Evolutionary conservation across 2,797 vertebrate species (phyloP), one percentile per base, ranked within the genome.

Genomic region (Phataginus tricuspis): DNA sequence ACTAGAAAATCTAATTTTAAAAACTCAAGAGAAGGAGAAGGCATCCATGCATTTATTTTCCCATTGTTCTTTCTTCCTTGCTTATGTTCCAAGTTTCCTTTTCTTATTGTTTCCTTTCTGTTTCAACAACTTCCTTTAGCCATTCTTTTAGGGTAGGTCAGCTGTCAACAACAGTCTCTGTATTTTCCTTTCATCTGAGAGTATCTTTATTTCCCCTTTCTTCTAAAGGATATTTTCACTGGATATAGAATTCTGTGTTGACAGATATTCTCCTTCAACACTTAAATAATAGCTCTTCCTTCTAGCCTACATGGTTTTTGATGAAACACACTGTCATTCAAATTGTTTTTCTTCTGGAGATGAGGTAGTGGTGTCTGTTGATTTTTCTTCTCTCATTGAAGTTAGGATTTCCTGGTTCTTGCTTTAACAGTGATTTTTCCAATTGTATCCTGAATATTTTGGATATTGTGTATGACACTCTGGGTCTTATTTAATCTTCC

Each of bases 41-140:
- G 16, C 66, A 29, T 59, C 16, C 59, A 7, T 57, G 10, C 82
- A n/a, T 57, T 75, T 75, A 83, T 83, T 75, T 89, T 75, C 15
- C 9, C 15, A 51, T 68, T 72, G 31, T n/a, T 86, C 21, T 66
- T 80, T 87, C 68, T 87, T 68, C 11, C 51, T 75, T 74, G n/a
- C 66, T 42, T 86, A 68, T 87, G 51, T 49, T 74, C n/a, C 21
- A 42, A n/a, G 19, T 75, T 92, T 75, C 29, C 29, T 88, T 87
- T 61, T 74, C 77, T 77, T 31, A 69, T 83, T 14, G 77, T 88
- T 71, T 92, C 53, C 71, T 95, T 78, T 92, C 85, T 63, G 37
- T 78, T 92, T 42, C 55, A 88, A 49, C 25, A 77, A 37, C 14
- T 92, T 95, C 5, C 13, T 59, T 51, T 84, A 69, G 29, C 13